A percentile compares a stretch with the other conserved stretches of the same genome.
These are phyloP conservation scores for Lophotriccus pileatus DNA, from an alignment of 2,797 vertebrate species.

Conservation along the genomic window DNA sequence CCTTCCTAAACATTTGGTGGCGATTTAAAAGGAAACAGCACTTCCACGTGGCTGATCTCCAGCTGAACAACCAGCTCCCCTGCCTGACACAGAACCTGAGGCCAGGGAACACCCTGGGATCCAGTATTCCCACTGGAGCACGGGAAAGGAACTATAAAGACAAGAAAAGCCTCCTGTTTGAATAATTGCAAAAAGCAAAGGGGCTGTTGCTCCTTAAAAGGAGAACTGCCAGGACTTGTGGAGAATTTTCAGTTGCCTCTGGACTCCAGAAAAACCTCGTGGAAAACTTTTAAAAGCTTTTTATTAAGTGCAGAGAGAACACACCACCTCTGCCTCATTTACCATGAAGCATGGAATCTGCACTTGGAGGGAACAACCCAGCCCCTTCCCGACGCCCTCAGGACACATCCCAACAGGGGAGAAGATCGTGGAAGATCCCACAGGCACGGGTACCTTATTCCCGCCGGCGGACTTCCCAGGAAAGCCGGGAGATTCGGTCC, in stretches of 20 bases:
- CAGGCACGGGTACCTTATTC: slow-evolving; percentile 82
- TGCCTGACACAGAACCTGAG: not conserved
- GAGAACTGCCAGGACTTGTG: rapidly evolving
- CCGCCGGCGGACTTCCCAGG: slow-evolving; percentile 81
- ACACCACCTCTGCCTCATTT: rapidly evolving
- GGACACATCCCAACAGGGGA: too few relatives aligned
- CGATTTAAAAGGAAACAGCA: not conserved
- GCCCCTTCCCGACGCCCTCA: too few relatives aligned
- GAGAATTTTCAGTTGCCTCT: rapidly evolving
- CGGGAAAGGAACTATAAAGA: rapidly evolving
- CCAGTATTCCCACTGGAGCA: too few relatives aligned
- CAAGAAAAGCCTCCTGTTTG: not conserved
- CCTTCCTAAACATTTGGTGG: rapidly evolving
- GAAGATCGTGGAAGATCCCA: not conserved
- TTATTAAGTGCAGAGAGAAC: not conserved
- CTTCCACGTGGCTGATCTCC: rapidly evolving
- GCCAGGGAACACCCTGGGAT: not conserved
- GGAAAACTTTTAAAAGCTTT: not conserved
- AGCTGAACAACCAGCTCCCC: not conserved
- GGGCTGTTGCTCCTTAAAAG: not conserved
- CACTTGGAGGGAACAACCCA: too few relatives aligned
- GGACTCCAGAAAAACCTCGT: not conserved
- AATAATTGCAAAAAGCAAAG: not conserved
- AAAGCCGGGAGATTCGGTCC: slow-evolving; percentile 78
- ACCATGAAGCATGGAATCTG: rapidly evolving